Evolutionary conservation across 2,888 invertebrate genomes (phyloP).

Genomic region (Eristalis arbustorum): DNA sequence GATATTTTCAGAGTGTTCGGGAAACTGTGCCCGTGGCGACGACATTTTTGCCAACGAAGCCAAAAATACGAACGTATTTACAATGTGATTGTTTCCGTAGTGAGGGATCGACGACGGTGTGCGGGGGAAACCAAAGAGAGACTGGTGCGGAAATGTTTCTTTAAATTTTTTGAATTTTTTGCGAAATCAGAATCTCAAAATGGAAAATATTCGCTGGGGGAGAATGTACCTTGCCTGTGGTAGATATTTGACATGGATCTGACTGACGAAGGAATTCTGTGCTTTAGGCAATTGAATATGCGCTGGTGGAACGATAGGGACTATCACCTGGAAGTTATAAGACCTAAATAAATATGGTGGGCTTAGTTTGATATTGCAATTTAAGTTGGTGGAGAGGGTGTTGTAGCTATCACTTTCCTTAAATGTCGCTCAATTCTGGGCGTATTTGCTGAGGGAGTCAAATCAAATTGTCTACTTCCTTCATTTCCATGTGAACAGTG

Average conservation of each 20-base stretch:
- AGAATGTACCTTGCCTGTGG: background rate
- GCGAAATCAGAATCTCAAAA: background rate
- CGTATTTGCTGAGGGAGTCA: too few species aligned
- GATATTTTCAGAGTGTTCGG: background rate
- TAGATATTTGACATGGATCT: background rate
- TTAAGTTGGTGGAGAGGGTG: too few species aligned
- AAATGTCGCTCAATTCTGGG: too few species aligned
- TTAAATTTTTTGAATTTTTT: background rate
- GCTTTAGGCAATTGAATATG: background rate
- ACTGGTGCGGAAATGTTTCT: background rate
- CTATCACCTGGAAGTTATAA: background rate
- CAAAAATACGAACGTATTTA: background rate
- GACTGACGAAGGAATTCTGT: background rate
- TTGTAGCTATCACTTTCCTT: too few species aligned
- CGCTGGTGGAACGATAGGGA: background rate
- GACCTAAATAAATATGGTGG: too few species aligned
- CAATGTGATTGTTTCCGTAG: background rate
- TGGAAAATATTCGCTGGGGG: background rate
- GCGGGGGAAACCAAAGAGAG: background rate
- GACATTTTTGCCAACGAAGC: background rate
- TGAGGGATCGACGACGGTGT: background rate
- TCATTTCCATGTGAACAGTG: too few species aligned
- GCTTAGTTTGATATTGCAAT: too few species aligned
- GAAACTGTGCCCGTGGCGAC: background rate
- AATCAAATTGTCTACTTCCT: too few species aligned